A percentile compares a stretch with the other conserved stretches of the same genome.
These are phyloP conservation scores for Aphodius granarius DNA, from an alignment of 2,888 invertebrate genomes.

Conservation along the genomic window DNA sequence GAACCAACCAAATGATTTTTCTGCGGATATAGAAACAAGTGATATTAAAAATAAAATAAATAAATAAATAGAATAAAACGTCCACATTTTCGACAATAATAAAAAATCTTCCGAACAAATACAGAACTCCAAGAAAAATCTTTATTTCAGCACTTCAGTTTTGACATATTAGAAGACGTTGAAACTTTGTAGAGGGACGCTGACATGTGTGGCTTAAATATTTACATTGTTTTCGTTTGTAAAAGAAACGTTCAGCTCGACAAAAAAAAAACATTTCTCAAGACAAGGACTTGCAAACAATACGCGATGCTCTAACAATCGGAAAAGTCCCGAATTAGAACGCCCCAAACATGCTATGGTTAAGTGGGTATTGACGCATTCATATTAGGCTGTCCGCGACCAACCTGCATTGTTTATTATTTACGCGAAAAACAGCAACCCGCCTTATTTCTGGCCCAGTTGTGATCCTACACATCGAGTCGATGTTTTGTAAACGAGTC, in stretches of 20 bases:
- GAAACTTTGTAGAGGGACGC: background rate
- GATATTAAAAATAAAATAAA: too few relatives aligned
- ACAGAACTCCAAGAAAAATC: background rate
- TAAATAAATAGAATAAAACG: too few relatives aligned
- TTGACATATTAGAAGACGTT: background rate
- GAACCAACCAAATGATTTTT: too few relatives aligned
- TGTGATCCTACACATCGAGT: background rate
- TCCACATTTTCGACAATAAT: too few relatives aligned
- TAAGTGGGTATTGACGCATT: background rate
- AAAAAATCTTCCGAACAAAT: background rate
- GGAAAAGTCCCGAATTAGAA: background rate
- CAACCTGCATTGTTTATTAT: background rate
- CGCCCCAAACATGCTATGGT: background rate
- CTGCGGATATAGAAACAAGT: too few relatives aligned
- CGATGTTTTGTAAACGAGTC: background rate
- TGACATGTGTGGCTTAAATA: background rate
- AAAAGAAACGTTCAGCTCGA: background rate
- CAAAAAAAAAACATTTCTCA: background rate
- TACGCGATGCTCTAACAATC: background rate
- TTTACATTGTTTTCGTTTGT: background rate
- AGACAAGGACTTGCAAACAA: background rate
- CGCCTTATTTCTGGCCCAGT: background rate
- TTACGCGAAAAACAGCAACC: background rate
- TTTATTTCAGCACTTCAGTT: background rate
- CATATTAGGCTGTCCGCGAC: background rate